Conservation (phyloP, 2,888 invertebrate species). For the Argyresthia albistria region DNA sequence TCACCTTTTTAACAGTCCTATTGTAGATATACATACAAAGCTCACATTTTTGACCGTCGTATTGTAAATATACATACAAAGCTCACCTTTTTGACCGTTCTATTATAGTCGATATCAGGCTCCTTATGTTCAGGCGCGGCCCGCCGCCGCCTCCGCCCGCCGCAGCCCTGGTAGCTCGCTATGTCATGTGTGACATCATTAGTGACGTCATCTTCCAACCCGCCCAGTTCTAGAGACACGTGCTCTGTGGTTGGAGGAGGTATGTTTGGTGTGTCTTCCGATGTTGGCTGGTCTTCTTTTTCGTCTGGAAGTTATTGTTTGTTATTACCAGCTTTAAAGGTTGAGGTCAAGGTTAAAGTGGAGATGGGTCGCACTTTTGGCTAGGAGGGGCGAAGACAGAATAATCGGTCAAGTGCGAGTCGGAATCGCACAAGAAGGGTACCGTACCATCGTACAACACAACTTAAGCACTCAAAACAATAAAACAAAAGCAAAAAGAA, state of each 20-base stretch:
- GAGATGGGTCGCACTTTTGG: too few relatives aligned
- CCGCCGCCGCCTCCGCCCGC: slow-evolving; percentile 68
- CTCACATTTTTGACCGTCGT: too few relatives aligned
- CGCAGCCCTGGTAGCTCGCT: slow-evolving; percentile 44
- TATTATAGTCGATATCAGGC: slow-evolving; percentile 86
- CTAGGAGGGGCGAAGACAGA: too few relatives aligned
- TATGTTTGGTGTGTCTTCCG: slow-evolving; percentile 12
- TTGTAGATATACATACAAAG: too few relatives aligned
- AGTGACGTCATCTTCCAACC: slow-evolving; percentile 64
- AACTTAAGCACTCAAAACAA: too few relatives aligned
- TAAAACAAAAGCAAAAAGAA: too few relatives aligned
- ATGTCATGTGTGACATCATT: slow-evolving; percentile 56
- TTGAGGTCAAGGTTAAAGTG: too few relatives aligned
- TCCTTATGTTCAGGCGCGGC: slow-evolving; percentile 78
- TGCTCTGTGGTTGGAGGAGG: slow-evolving; percentile 37
- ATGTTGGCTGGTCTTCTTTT: slow-evolving; percentile 7
- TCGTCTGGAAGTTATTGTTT: background rate
- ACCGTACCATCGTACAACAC: too few relatives aligned
- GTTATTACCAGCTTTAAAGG: too few relatives aligned
- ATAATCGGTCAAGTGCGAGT: background rate
- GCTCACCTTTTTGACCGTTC: slow-evolving; percentile 89
- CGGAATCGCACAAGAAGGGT: too few relatives aligned
- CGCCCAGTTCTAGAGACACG: slow-evolving; percentile 61
- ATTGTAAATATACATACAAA: too few relatives aligned
- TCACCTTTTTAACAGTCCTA: too few relatives aligned